Percentiles rank a stretch among this genome's conserved stretches.
Evolutionary conservation across 2,888 invertebrate species (phyloP).

Genomic region (Gastrophysa polygoni): DNA sequence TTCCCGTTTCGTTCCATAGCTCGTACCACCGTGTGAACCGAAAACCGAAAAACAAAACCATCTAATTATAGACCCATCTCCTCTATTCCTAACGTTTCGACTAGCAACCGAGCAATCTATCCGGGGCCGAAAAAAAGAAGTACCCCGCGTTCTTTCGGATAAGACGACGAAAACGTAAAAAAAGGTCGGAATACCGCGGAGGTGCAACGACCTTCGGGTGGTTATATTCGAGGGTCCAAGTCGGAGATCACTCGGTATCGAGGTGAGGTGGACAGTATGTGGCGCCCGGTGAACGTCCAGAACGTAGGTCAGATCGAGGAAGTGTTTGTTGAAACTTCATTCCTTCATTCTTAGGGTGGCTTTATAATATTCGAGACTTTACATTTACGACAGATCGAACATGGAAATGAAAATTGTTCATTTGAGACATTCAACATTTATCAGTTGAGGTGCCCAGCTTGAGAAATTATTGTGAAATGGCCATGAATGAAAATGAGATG

Average conservation of each 20-base stretch:
- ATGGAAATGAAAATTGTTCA: no score
- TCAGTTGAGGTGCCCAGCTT: no score
- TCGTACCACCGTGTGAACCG: background rate
- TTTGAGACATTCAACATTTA: no score
- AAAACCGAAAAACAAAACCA: background rate
- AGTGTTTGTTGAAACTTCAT: no score
- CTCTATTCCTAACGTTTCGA: slow-evolving; percentile 19
- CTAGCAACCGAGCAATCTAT: slow-evolving; percentile 26
- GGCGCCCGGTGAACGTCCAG: background rate
- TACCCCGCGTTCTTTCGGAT: slow-evolving; percentile 43
- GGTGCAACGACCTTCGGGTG: slow-evolving; percentile 47
- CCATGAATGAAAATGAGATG: no score
- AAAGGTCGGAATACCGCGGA: slow-evolving; percentile 48
- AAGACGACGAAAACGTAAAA: slow-evolving; percentile 47
- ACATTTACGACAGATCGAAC: no score
- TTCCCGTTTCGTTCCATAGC: no score
- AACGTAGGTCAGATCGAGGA: no score
- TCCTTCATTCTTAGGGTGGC: no score
- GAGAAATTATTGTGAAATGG: no score
- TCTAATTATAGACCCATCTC: slow-evolving; percentile 14
- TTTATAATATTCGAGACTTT: no score
- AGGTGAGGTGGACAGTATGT: slow-evolving; percentile 20
- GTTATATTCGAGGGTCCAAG: slow-evolving; percentile 17
- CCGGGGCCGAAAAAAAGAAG: slow-evolving; percentile 22
- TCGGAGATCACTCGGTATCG: slow-evolving; percentile 14